Evolutionary conservation across 1,140 invertebrate species (phyloP), one percentile per base, ranked within the genome.

Genomic region (Drosophila sechellia): DNA sequence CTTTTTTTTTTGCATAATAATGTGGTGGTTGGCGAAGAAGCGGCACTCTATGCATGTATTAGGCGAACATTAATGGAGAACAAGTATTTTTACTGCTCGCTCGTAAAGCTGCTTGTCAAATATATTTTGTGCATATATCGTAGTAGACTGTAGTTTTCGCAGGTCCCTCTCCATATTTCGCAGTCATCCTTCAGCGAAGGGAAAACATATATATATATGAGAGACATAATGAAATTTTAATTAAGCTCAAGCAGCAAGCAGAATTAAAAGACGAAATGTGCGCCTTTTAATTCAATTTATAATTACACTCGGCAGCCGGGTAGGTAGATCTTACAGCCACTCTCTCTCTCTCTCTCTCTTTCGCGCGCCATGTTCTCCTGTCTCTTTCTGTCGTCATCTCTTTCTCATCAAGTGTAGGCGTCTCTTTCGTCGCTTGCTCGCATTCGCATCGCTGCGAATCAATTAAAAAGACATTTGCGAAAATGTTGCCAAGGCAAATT

Each of bases 241-340:
- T 87, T 83, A 87, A 87, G 83, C 66, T 45, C 78, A 76, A 84
- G 77, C 72, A 83, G 55, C 48, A 63, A 64, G 75, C 66, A 76
- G 61, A 76, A 71, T 84, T 64, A 74, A 73, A 83, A 79, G 74
- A 71, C 64, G 83, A 70, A 77, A 78, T 71, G 83, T 61, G 61
- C 75, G 83, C 66, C 83, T 79, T 86, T 86, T 87, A 87, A 86
- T 86, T 87, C 83, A 86, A 83, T 86, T 86, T 86, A 86, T 86
- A 86, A 87, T 86, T 87, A 76, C 83, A 75, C 61, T 63, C 78
- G 43, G 52, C 48, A 60, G 43, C 17, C 48, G 54, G 20, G 37
- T 27, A 35, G 35, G 65, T 58, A 56, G 42, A 31, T 64, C 22
- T 20, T 0, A 13, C 27, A 20, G 10, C 15, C 42, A 5, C 8